Base-by-base conservation (phyloP, 2,113 vertebrate species). In the Lathamus discolor region DNA sequence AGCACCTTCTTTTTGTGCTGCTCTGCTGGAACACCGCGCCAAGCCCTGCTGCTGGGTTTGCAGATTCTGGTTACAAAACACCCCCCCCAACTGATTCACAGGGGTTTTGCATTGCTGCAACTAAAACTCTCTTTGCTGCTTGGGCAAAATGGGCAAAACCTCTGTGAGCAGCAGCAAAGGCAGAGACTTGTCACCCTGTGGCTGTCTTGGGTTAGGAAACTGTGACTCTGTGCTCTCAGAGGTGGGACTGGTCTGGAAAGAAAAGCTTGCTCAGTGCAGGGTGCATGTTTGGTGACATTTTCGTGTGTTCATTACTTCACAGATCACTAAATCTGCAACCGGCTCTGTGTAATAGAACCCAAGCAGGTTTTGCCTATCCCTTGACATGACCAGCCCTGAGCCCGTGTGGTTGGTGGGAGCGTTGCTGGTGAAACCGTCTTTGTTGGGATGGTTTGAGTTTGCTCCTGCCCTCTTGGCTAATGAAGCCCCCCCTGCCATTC, bases 151-250 rank as follows among this genome's bases (percentile, higher is more conserved):
- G 4, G 54, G 68, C 55, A 51, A 35, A 72, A 75, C 62, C 22
- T 59, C 39, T 89, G 31, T 46, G 13, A 88, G 59, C 66, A 79
- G 57, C 41, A 82, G 62, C 35, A 66, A 62, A 91, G 69, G 54
- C 41, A 54, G 63, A 89, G 79, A 31, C 20, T 5, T 86, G 87
- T 83, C 52, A 54, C 22, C 93, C 52, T 77, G 55, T 1, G 12
- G 6, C 52, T 76, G 7, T 43, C 87, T 88, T 33, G 44, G 54
- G 49, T 76, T 93, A 94, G 88, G 94, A 95, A 96, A 91, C 93
- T 93, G 41, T 90, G 82, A 88, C 31, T 59, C 54, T 88, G 33
- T 83, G 27, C 57, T 91, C 70, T 92, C 75, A 76, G 77, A 85
- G 48, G 11, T 24, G 61, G 59, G 18, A 22, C 82, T 63, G 68